These are phyloP conservation scores for Monochamus alternatus DNA, from an alignment of 2,888 invertebrate genomes.

Conservation along the genomic window DNA sequence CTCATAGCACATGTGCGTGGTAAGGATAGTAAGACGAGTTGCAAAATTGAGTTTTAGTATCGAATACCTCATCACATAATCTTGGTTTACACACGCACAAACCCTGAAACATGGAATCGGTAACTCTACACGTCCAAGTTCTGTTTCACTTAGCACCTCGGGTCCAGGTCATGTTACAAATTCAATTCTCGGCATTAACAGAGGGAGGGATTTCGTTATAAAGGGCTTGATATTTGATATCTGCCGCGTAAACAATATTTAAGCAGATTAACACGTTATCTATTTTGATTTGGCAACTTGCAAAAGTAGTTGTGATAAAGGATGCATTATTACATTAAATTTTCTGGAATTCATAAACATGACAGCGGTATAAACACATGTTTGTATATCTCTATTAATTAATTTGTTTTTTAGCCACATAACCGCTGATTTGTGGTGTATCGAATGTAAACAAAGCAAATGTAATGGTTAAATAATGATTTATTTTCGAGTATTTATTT, in stretches of 20 bases:
- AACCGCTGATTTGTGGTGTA: background rate
- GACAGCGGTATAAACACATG: too few relatives aligned
- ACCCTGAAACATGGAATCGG: constrained; percentile 3
- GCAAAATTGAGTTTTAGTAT: background rate
- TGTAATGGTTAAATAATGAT: background rate
- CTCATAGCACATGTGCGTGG: background rate
- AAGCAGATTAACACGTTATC: background rate
- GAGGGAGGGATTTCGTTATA: background rate
- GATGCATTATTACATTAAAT: too few relatives aligned
- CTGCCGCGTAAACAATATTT: too few relatives aligned
- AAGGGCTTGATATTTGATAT: background rate
- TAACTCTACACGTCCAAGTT: background rate
- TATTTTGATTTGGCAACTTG: background rate
- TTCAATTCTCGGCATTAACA: background rate
- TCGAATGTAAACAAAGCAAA: background rate
- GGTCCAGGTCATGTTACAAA: constrained; percentile 3
- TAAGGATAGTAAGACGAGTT: background rate
- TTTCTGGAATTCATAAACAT: too few relatives aligned
- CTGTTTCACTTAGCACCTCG: background rate
- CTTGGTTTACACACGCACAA: background rate
- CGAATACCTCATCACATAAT: background rate
- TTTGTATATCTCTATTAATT: background rate
- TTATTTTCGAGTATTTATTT: background rate
- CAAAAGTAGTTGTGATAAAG: too few relatives aligned
- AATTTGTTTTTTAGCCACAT: background rate